These are phyloP conservation scores for Ormyrus pomaceus DNA, from an alignment of 2,888 invertebrate species.

Conservation along the genomic window DNA sequence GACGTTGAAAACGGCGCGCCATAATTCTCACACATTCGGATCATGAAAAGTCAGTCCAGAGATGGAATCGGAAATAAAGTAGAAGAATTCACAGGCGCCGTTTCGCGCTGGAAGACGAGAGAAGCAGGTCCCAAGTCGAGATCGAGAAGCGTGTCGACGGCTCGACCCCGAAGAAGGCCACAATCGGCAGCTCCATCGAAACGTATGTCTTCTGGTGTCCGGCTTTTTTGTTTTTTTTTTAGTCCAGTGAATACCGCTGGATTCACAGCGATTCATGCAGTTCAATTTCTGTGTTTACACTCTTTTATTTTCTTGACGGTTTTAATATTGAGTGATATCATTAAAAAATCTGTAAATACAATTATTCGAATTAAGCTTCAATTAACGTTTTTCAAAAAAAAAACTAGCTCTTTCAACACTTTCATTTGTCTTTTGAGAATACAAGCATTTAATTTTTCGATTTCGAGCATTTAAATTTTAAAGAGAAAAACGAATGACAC, in stretches of 20 bases:
- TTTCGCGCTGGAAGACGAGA: conserved; percentile 51
- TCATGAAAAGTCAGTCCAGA: not conserved
- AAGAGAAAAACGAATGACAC: not conserved
- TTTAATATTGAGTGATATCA: not conserved
- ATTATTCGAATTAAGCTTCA: conserved; percentile 22
- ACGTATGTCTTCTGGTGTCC: conserved; percentile 40
- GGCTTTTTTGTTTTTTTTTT: conserved; percentile 6
- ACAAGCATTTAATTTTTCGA: no score
- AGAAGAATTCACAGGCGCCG: conserved; percentile 45
- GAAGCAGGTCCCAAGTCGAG: conserved; percentile 29
- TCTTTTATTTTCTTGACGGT: not conserved
- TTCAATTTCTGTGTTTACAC: not conserved
- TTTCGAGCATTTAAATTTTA: not conserved
- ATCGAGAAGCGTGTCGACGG: conserved; percentile 49
- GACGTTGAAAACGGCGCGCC: no score
- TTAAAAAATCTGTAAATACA: not conserved
- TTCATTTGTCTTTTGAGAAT: no score
- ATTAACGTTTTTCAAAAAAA: not conserved
- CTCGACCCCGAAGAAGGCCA: conserved; percentile 40
- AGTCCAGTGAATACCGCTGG: not conserved
- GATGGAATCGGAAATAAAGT: not conserved
- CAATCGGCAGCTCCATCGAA: conserved; percentile 30
- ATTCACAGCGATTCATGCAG: not conserved
- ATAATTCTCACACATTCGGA: no score
- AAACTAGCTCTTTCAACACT: no score